These are phyloP conservation scores for Eledona agricola DNA, from an alignment of 2,888 invertebrate species.

Conservation along the genomic window DNA sequence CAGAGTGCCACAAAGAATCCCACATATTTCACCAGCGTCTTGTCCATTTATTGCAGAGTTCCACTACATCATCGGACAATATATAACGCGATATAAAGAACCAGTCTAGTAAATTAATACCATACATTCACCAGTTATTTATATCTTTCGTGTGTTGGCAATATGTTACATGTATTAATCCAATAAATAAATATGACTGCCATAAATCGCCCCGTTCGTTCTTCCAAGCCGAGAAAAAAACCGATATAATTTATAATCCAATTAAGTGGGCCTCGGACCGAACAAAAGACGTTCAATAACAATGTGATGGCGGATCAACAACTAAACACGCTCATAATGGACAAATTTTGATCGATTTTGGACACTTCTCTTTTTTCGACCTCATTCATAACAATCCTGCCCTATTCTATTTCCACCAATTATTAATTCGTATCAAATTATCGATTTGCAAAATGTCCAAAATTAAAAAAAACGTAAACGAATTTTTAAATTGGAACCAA, in stretches of 20 bases:
- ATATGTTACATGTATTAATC: conserved; percentile 65
- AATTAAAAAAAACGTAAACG: too few relatives aligned
- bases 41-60: conserved; percentile 54
- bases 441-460: too few relatives aligned
- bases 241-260: conserved; percentile 63
- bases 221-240: conserved; percentile 53
- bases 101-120: conserved; percentile 63
- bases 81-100: conserved; percentile 60
- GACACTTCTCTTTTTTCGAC: conserved; percentile 4
- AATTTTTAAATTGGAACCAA: too few relatives aligned
- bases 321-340: conserved; percentile 49
- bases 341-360: conserved; percentile 50
- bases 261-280: conserved; percentile 58
- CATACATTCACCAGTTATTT: conserved; percentile 63
- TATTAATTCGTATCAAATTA: too few relatives aligned
- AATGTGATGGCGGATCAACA: conserved; percentile 40
- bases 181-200: conserved; percentile 65
- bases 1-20: conserved; percentile 21
- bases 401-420: too few relatives aligned
- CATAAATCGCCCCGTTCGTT: conserved; percentile 60
- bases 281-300: conserved; percentile 52
- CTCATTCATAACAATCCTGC: too few relatives aligned
- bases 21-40: conserved; percentile 43
- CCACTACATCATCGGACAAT: conserved; percentile 58
- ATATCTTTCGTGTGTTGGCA: conserved; percentile 63